Evolutionary conservation across 2,888 invertebrate species (phyloP).

Genomic region (Hemistola chrysoprasaria): DNA sequence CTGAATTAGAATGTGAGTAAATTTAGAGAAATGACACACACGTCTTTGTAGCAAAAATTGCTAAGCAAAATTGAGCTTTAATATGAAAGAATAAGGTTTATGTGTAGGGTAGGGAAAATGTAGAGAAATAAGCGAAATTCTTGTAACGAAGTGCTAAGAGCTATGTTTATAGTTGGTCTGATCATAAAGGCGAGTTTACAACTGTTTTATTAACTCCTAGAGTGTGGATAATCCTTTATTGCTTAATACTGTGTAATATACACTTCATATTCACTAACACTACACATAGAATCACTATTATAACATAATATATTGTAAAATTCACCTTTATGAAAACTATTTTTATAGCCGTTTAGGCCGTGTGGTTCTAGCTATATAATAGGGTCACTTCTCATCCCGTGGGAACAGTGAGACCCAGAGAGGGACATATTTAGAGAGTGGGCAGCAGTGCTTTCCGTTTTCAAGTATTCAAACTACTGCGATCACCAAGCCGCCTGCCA

Average conservation of each 20-base stretch:
- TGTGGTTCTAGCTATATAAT: no score
- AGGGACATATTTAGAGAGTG: no score
- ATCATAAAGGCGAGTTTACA: constrained; percentile 50
- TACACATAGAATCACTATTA: neutral
- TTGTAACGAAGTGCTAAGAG: constrained; percentile 45
- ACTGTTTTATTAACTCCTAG: constrained; percentile 49
- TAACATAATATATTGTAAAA: no score
- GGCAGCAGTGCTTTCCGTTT: no score
- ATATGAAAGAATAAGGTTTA: neutral
- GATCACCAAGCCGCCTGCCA: no score
- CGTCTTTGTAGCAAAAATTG: neutral
- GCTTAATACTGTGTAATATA: constrained; percentile 12
- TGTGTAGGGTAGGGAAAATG: constrained; percentile 3
- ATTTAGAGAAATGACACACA: constrained; percentile 11
- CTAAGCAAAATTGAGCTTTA: constrained; percentile 1
- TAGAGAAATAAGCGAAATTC: constrained; percentile 34
- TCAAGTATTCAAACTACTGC: no score
- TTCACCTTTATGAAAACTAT: no score
- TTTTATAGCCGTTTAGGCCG: no score
- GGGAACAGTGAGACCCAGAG: no score
- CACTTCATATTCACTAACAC: neutral
- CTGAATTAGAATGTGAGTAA: constrained; percentile 10
- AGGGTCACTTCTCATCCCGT: no score
- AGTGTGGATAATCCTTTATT: constrained; percentile 23
- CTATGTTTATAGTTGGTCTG: constrained; percentile 49